Conservation (phyloP, 1,140 invertebrate genomes). For the Neodiprion virginianus region DNA sequence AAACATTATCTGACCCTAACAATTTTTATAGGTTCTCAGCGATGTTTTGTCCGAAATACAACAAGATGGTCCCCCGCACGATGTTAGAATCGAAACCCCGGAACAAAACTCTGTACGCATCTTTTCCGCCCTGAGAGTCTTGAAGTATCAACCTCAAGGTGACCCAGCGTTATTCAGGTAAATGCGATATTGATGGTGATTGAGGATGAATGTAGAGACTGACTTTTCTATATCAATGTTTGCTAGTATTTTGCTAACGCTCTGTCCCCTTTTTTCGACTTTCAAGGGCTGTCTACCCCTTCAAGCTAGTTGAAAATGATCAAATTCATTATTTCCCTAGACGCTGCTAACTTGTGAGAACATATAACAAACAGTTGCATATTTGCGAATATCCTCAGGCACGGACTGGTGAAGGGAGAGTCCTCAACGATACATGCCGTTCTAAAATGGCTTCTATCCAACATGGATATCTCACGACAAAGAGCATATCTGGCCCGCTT, state of each 20-base stretch:
- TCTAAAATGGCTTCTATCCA: constrained; percentile 79
- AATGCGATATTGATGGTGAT: not conserved
- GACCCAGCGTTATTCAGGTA: constrained; percentile 58
- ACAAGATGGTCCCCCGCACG: constrained; percentile 61
- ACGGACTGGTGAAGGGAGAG: constrained; percentile 78
- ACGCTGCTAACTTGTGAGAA: too few species aligned
- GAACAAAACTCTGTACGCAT: constrained; percentile 70
- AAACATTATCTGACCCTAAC: not conserved
- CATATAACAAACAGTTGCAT: too few species aligned
- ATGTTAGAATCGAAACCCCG: constrained; percentile 70
- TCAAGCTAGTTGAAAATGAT: too few species aligned
- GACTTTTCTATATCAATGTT: too few species aligned
- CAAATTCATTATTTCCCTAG: too few species aligned
- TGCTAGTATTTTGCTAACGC: too few species aligned
- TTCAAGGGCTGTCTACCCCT: too few species aligned
- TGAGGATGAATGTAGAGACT: too few species aligned
- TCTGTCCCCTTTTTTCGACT: too few species aligned
- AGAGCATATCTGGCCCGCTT: constrained; percentile 81
- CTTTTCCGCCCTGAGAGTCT: constrained; percentile 67
- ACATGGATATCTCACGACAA: constrained; percentile 77
- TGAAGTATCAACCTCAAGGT: constrained; percentile 74
- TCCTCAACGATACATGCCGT: constrained; percentile 79
- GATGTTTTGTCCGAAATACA: constrained; percentile 75
- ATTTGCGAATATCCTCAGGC: constrained; percentile 61
- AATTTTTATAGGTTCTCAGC: constrained; percentile 63